phyloP scores from a whole-genome alignment of 2,113 vertebrate species.

The Sula dactylatra region DNA sequence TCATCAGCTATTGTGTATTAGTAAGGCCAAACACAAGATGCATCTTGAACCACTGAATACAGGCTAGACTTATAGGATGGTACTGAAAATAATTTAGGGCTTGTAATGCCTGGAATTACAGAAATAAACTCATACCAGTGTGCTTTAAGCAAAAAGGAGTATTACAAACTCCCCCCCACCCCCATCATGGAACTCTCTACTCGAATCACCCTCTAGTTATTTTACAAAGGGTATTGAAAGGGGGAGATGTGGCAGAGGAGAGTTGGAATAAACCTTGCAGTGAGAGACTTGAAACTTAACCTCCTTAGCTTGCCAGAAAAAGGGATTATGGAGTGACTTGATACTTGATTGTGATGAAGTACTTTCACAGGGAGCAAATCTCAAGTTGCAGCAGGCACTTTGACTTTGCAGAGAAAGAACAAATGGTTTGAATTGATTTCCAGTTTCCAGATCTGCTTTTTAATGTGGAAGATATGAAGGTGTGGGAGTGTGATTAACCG shows the following conservation, averaged over 20 bases:
- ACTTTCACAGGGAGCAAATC: background rate
- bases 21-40: background rate
- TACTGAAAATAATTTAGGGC: background rate
- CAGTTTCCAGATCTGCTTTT: background rate
- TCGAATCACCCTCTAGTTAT: background rate
- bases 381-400: background rate
- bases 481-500: background rate
- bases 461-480: fast-evolving
- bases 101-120: background rate
- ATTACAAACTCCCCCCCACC: background rate
- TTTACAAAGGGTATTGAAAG: background rate
- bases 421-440: background rate
- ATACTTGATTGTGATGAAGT: background rate
- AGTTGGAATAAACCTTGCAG: background rate
- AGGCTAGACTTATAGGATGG: background rate
- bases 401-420: background rate
- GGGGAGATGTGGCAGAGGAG: background rate
- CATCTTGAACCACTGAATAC: background rate
- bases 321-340: background rate
- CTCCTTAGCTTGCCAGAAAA: background rate
- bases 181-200: background rate
- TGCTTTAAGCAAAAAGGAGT: background rate
- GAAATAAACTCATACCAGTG: background rate
- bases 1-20: background rate
- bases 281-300: background rate